These are phyloP conservation scores for Hemiscyllium ocellatum DNA, from an alignment of 2,113 vertebrate genomes.

Conservation along the genomic window DNA sequence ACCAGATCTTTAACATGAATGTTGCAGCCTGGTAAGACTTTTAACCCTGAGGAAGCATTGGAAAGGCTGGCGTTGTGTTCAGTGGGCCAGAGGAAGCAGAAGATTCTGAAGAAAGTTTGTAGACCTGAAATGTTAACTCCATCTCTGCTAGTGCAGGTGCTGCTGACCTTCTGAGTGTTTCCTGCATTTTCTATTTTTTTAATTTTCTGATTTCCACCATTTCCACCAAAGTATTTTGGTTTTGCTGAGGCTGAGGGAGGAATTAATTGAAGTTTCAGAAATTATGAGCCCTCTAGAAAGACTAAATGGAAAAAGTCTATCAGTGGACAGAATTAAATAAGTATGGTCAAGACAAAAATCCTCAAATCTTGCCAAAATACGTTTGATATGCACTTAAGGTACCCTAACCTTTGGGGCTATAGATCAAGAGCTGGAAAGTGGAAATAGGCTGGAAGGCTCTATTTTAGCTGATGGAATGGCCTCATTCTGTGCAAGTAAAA, in stretches of 20 bases:
- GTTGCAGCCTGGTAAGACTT: too few species aligned
- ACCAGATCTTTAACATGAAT: too few species aligned
- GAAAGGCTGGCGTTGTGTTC: too few species aligned
- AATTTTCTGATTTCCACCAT: not conserved
- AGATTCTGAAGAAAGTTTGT: too few species aligned
- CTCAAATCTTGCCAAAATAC: too few species aligned
- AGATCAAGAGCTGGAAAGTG: not conserved
- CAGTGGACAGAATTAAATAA: not conserved
- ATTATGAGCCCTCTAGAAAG: not conserved
- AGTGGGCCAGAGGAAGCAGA: too few species aligned
- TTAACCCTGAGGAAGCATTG: too few species aligned
- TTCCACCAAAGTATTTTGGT: not conserved
- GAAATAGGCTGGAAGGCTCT: not conserved
- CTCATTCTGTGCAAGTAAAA: not conserved
- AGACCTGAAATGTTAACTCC: too few species aligned
- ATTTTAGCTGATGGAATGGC: not conserved
- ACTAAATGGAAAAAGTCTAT: not conserved
- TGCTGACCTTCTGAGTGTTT: not conserved
- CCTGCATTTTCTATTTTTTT: not conserved
- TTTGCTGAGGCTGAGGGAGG: not conserved
- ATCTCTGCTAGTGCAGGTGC: too few species aligned
- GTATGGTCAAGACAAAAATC: not conserved
- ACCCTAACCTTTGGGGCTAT: not conserved
- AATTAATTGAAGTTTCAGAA: not conserved
- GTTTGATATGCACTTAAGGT: not conserved